Percentiles rank a stretch among this genome's conserved stretches.
Evolutionary conservation across 35 echinoderm and acorn worm species (phyloP).

Genomic region (Amphiura filiformis): DNA sequence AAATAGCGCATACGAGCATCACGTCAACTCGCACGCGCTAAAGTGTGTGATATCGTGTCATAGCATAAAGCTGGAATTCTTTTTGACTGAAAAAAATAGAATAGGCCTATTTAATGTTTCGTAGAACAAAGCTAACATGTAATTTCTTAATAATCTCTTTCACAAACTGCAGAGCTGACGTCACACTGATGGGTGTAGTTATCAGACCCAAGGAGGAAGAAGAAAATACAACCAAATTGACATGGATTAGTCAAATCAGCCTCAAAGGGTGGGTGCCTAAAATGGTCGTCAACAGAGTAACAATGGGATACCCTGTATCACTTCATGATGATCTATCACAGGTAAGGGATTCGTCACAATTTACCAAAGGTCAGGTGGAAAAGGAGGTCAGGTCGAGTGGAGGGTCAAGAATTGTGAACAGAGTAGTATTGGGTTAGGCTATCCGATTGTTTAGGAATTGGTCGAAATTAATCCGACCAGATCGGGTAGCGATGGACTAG

Average conservation of each 20-base stretch:
- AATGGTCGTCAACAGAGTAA: slow-evolving; percentile 83
- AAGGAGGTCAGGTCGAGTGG: background rate
- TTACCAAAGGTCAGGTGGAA: too few species aligned
- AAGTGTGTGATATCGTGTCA: too few species aligned
- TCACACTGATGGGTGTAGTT: slow-evolving; percentile 71
- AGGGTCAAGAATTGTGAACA: background rate
- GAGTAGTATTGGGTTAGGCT: background rate
- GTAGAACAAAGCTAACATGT: too few species aligned
- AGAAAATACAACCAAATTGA: slow-evolving; percentile 72
- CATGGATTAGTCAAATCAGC: slow-evolving; percentile 75
- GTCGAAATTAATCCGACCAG: too few species aligned
- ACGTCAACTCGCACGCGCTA: too few species aligned
- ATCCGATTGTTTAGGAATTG: background rate
- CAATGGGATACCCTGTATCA: slow-evolving; percentile 78
- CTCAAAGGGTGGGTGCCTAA: slow-evolving; percentile 92
- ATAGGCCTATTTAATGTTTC: too few species aligned
- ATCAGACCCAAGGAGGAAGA: slow-evolving; percentile 88
- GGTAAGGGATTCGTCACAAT: slow-evolving; percentile 40
- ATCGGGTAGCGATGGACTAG: too few species aligned
- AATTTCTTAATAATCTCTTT: too few species aligned
- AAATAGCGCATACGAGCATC: too few species aligned
- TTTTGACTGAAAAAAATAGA: too few species aligned
- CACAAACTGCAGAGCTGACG: slow-evolving; percentile 81
- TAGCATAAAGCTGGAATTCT: too few species aligned
- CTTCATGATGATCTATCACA: slow-evolving; percentile 75